Conservation (phyloP, 2,888 invertebrate species). For the Ypsolopha sequella region DNA sequence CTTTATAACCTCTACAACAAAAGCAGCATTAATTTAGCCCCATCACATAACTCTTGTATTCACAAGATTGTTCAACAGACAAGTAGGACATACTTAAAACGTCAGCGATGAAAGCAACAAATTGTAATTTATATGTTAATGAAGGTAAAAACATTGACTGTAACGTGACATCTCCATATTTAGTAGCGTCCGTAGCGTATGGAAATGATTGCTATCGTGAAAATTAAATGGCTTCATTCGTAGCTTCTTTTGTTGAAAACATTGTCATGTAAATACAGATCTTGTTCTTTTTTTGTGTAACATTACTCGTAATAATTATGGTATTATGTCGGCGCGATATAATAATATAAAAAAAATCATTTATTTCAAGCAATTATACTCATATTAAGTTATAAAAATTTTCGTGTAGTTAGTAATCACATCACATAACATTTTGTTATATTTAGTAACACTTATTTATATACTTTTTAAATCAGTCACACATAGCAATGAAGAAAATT, state of each 20-base stretch:
- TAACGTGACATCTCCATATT: constrained; percentile 30
- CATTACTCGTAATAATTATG: no score
- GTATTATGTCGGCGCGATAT: no score
- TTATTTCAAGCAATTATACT: no score
- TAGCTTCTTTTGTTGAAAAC: neutral
- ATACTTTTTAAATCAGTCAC: no score
- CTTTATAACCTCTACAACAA: neutral
- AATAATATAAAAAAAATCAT: no score
- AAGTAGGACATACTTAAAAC: neutral
- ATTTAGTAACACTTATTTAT: no score
- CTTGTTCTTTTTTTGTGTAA: no score
- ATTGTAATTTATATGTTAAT: constrained; percentile 60
- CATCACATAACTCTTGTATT: neutral
- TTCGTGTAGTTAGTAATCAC: no score
- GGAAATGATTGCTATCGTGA: neutral
- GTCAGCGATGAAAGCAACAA: constrained; percentile 31
- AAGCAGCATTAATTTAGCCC: neutral
- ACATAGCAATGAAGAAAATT: no score
- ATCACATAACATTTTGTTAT: no score
- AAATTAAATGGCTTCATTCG: neutral
- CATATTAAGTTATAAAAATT: no score
- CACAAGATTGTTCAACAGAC: neutral
- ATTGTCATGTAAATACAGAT: no score
- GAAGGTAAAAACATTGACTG: constrained; percentile 30
- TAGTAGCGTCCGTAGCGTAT: constrained; percentile 8